Evolutionary conservation across 2,888 invertebrate genomes (phyloP), one percentile per base, ranked within the genome.

Genomic region (Drosophila macrospina): DNA sequence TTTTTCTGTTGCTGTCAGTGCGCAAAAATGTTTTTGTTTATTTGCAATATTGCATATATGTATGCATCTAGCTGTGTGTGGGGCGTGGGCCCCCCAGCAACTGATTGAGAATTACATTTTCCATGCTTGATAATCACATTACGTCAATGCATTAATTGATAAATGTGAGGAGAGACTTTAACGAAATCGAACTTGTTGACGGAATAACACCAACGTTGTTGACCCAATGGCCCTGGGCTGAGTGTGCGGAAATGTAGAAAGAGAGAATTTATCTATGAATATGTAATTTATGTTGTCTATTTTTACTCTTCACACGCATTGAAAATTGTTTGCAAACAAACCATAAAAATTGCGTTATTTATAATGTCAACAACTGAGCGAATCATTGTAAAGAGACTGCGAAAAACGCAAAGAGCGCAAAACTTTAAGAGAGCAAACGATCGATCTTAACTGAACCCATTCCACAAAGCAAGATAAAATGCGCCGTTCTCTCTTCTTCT

Each of bases 121-220:
- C 66, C 62, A 65, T 66, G 32, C 61, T 54, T 74, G 67, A 79
- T 69, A 79, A 74, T 85, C 66, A 52, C 45, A 55, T 87, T 82
- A 74, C 83, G 83, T 83, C 83, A 86, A 72, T 79, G 59, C 20
- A 63, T 69, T 69, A 67, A 79, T 76, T 75, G 66, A 69, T 62
- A 54, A 69, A 65, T 63, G 28, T 39, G 39, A 48, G n/a, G 13
- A 57, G 30, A 24, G 39, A 36, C 37, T 51, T 60, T 4, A 74
- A 42, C 41, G 52, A 66, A 62, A 39, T 52, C 36, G 48, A 64
- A 69, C 72, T 57, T 73, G 67, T 69, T 86, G 78, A 62, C 64
- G 57, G 41, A 61, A 64, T 67, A 41, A 32, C 37, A 45, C 2
- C 37, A 41, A 26, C 51, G 5, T 42, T 37, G 10, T 36, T 54